Base-by-base conservation (phyloP, 2,888 invertebrate genomes). In the Charanyca ferruginea region DNA sequence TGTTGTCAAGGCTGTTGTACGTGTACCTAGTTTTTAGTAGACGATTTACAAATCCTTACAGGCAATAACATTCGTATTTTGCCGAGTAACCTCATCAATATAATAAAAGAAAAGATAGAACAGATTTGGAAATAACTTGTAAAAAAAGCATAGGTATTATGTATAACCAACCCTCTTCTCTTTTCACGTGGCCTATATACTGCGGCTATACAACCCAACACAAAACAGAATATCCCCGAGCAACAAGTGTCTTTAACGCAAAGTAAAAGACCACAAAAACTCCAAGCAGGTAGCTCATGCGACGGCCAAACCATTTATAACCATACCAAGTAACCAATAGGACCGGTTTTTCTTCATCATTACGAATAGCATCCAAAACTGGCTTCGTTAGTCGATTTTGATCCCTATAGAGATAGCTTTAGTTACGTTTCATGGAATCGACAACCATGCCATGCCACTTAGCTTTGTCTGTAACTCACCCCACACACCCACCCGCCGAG, bases 211-310 rank as follows among this genome's bases (percentile, higher is more conserved):
- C 78, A 85, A 85, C 79, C 83, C 83, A 87, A 87, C 85, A 85
- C 85, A 88, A 89, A 89, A 86, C 87, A 87, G 85, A 89, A 85
- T 90, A 90, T 90, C 91, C 92, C 92, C 85, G 86, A 91, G 91
- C 93, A 93, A 94, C 94, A 95, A 95, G 94, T 94, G 94, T 91
- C 89, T 91, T 90, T 90, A 90, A 90, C 90, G 91, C 91, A 90
- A 92, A 90, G 90, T 88, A 92, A 92, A 91, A 93, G 87, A 92
- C 85, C 89, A 94, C 91, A 94, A 94, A 94, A 94, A 92, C 90
- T 84, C 71, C 73, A 86, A 90, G 92, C 94, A 95, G 95, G 94
- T 94, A 94, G 91, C 86, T 81, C 85, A 83, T 76, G 76, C 79
- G 79, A 84, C 80, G 80, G 76, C 81, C 89, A 87, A 86, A 84